Evolutionary conservation across 2,113 vertebrate genomes (phyloP).

Genomic region (Zapornia atra): DNA sequence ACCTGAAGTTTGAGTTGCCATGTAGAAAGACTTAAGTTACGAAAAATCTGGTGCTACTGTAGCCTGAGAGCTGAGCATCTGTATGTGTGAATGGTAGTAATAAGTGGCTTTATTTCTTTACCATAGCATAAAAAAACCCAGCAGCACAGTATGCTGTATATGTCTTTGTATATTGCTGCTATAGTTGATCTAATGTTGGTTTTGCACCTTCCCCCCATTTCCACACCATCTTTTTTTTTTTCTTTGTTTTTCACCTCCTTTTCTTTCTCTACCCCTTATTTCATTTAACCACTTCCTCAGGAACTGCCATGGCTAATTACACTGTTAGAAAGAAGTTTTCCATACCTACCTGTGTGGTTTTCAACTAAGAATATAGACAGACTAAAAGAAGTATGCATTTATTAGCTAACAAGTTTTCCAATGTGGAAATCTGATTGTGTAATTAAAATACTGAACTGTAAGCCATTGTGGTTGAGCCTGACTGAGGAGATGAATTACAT

Average conservation of each 20-base stretch:
- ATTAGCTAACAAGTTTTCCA: not conserved
- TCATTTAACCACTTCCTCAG: not conserved
- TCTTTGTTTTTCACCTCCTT: too few relatives aligned
- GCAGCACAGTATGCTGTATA: not conserved
- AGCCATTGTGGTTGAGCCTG: not conserved
- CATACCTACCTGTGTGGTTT: not conserved
- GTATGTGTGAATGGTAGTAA: not conserved
- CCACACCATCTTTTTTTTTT: too few relatives aligned
- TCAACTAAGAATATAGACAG: not conserved
- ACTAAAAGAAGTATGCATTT: not conserved
- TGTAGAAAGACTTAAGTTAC: not conserved
- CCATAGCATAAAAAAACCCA: not conserved
- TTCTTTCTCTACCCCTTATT: rapidly evolving
- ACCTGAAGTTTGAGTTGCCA: not conserved
- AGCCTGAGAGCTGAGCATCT: not conserved
- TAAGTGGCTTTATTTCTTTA: not conserved
- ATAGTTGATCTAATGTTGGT: not conserved
- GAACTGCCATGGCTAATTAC: not conserved
- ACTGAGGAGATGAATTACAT: not conserved
- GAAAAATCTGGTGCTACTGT: not conserved
- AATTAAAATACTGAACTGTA: not conserved
- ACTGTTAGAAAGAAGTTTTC: not conserved
- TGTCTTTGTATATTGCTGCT: not conserved
- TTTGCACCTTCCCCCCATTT: not conserved
- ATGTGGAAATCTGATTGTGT: not conserved